Evolutionary conservation across 2,113 vertebrate genomes (phyloP).

Genomic region (Tragelaphus buxtoni): DNA sequence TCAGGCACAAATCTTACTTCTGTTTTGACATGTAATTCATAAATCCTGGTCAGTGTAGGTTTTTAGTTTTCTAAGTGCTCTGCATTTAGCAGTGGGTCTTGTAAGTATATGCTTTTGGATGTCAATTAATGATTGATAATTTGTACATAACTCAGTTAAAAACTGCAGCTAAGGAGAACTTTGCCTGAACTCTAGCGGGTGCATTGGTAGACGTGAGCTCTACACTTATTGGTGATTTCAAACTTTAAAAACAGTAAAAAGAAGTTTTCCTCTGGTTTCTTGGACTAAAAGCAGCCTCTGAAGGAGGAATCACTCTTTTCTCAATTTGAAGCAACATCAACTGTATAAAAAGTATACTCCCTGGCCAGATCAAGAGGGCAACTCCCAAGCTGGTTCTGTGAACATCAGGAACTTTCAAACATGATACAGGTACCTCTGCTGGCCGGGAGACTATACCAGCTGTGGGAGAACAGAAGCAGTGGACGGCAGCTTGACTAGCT

Average conservation of each 20-base stretch:
- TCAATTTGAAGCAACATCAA: not conserved
- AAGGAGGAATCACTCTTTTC: not conserved
- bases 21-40: slow-evolving; percentile 33
- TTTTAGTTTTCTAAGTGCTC: slow-evolving; percentile 15
- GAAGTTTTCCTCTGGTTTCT: not conserved
- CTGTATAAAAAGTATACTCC: not conserved
- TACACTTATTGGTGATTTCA: not conserved
- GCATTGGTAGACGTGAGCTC: not conserved
- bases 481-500: not conserved
- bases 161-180: not conserved
- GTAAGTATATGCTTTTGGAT: not conserved
- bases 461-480: not conserved
- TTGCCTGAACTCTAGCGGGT: not conserved
- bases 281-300: not conserved
- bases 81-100: not conserved
- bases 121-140: not conserved
- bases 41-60: slow-evolving; percentile 40
- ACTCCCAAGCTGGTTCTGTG: not conserved
- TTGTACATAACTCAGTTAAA: not conserved
- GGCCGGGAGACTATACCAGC: not conserved
- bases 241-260: not conserved
- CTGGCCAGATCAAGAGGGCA: not conserved
- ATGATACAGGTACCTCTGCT: not conserved
- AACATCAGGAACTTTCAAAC: not conserved
- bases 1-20: slow-evolving; percentile 58